phyloP scores from a whole-genome alignment of 2,888 invertebrate species.

The Ophion ellenae region DNA sequence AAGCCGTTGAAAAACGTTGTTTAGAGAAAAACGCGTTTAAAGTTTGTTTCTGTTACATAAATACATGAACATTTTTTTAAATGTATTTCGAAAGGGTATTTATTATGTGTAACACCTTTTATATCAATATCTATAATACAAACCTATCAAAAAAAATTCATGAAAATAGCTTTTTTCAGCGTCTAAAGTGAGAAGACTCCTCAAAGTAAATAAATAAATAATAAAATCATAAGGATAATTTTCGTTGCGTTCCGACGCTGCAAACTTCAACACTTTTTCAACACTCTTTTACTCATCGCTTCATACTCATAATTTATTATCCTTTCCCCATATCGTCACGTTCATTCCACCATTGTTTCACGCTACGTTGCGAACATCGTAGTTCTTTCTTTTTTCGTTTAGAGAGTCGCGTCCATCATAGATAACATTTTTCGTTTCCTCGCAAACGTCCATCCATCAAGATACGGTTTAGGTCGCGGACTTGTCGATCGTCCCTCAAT shows the following conservation, averaged over 20 bases:
- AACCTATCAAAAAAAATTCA: no score
- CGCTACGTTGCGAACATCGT: neutral
- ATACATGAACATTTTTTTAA: no score
- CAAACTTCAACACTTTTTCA: neutral
- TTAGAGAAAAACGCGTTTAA: no score
- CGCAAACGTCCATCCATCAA: neutral
- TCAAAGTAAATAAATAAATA: neutral
- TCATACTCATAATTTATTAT: neutral
- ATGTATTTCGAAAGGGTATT: no score
- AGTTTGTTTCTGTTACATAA: no score
- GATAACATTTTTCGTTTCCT: neutral
- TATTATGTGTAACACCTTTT: no score
- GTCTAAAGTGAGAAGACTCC: no score
- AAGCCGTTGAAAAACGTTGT: no score
- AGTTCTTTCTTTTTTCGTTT: neutral
- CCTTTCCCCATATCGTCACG: neutral
- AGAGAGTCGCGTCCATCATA: neutral
- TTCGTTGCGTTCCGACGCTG: neutral
- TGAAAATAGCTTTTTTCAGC: no score
- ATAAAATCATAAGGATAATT: neutral
- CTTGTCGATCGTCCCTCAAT: neutral
- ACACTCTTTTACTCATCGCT: neutral
- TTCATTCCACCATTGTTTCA: neutral
- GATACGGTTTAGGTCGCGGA: neutral
- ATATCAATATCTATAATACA: no score